Percentiles rank a stretch among this genome's conserved stretches.
phyloP scores from a whole-genome alignment of 2,888 invertebrate genomes.

The Drosophila cognata region DNA sequence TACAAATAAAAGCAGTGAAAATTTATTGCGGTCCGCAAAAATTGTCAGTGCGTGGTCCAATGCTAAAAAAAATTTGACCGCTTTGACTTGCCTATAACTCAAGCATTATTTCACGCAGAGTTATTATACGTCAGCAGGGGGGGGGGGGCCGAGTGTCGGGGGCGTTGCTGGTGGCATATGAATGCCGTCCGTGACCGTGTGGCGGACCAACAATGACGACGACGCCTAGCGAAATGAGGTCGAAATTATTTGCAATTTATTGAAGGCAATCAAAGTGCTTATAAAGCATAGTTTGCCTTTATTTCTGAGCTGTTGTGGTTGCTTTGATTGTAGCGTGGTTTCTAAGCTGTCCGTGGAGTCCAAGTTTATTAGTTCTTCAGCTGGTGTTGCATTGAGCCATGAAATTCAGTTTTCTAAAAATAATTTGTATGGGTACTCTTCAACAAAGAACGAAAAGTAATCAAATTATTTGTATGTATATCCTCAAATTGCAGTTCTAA shows the following conservation, averaged over 20 bases:
- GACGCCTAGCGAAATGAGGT: conserved; percentile 77
- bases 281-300: conserved; percentile 67
- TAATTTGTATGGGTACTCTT: conserved; percentile 26
- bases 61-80: conserved; percentile 42
- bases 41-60: conserved; percentile 69
- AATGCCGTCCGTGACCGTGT: conserved; percentile 75
- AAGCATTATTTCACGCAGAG: conserved; percentile 79
- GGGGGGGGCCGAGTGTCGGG: conserved; percentile 15
- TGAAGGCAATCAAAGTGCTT: conserved; percentile 82
- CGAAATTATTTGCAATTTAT: conserved; percentile 82
- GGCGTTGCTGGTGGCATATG: conserved; percentile 40
- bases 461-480: conserved; percentile 17
- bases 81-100: conserved; percentile 62
- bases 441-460: conserved; percentile 15
- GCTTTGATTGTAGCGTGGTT: conserved; percentile 42
- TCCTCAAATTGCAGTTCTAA: not conserved
- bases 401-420: conserved; percentile 63
- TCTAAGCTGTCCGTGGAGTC: conserved; percentile 45
- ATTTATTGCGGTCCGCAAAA: conserved; percentile 66
- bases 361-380: conserved; percentile 76
- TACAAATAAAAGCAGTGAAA: conserved; percentile 52
- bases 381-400: conserved; percentile 72
- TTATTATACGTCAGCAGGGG: conserved; percentile 35
- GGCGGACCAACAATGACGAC: conserved; percentile 61
- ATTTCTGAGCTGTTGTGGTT: conserved; percentile 38